phyloP scores from a whole-genome alignment of 2,888 invertebrate genomes.

The Oxytorus armatus region DNA sequence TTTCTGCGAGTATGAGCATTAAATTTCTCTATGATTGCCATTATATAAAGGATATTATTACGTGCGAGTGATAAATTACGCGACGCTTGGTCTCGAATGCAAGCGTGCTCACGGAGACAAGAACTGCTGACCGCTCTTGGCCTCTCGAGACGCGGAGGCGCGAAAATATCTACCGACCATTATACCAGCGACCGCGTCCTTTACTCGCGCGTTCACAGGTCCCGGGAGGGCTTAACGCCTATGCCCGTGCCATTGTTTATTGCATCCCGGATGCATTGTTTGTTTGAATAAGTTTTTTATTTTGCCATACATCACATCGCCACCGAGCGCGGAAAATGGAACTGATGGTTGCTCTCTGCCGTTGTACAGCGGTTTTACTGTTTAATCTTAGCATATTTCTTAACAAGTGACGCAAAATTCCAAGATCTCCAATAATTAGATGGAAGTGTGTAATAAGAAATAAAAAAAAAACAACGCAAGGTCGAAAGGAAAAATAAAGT shows the following conservation, averaged over 20 bases:
- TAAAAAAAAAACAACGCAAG: background rate
- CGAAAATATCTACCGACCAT: slow-evolving; percentile 47
- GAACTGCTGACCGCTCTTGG: slow-evolving; percentile 39
- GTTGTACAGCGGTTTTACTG: background rate
- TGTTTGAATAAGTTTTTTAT: slow-evolving; percentile 76
- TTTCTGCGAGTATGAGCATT: background rate
- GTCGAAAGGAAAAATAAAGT: background rate
- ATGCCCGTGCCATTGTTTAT: slow-evolving; percentile 75
- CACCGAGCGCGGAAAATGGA: background rate
- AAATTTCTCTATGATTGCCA: background rate
- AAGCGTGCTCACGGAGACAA: slow-evolving; percentile 11
- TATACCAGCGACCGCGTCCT: slow-evolving; percentile 25
- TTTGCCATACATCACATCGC: slow-evolving; percentile 72
- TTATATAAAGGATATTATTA: slow-evolving; percentile 22
- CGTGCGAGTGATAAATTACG: slow-evolving; percentile 29
- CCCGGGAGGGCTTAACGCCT: slow-evolving; percentile 57
- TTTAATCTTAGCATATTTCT: background rate
- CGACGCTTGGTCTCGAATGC: slow-evolving; percentile 14
- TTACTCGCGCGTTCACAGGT: slow-evolving; percentile 8
- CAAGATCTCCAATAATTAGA: background rate
- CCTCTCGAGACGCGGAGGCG: slow-evolving; percentile 34
- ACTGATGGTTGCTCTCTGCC: slow-evolving; percentile 19
- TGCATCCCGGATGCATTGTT: slow-evolving; percentile 75
- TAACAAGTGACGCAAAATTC: background rate
- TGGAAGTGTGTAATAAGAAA: background rate